A percentile compares a stretch with the other conserved stretches of the same genome.
These are phyloP conservation scores for Argynnis bischoffii DNA, from an alignment of 2,888 invertebrate genomes.

Conservation along the genomic window DNA sequence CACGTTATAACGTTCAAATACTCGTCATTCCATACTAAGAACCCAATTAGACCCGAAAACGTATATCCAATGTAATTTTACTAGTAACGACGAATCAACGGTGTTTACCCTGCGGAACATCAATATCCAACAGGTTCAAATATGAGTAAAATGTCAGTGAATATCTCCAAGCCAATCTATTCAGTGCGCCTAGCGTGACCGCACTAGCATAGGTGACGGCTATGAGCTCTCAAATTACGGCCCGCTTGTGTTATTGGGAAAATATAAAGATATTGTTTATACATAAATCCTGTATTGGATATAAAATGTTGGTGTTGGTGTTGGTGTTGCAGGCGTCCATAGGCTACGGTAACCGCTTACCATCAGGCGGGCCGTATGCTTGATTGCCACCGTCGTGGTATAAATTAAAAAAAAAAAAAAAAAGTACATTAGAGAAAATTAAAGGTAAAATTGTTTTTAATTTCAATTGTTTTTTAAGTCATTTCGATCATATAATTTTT, in stretches of 20 bases:
- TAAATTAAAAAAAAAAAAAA: no score
- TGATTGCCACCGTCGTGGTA: no score
- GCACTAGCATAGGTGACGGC: not conserved
- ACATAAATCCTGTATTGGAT: no score
- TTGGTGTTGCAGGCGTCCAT: no score
- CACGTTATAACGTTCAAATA: slow-evolving; percentile 5
- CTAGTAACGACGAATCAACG: slow-evolving; percentile 15
- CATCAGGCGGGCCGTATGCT: no score
- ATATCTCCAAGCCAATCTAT: slow-evolving; percentile 24
- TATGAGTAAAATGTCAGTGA: slow-evolving; percentile 30
- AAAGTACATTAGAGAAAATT: no score
- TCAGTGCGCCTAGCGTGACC: slow-evolving; percentile 19
- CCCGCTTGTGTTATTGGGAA: not conserved
- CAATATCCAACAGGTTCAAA: slow-evolving; percentile 26
- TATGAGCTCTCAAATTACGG: not conserved
- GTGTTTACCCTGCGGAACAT: slow-evolving; percentile 21
- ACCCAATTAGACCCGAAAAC: slow-evolving; percentile 15
- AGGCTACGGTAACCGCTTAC: no score
- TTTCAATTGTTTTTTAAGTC: no score
- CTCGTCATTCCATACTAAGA: slow-evolving; percentile 2
- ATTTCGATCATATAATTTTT: no score
- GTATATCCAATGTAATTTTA: slow-evolving; percentile 11
- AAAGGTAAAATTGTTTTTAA: no score
- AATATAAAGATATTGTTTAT: not conserved
- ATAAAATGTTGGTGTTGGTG: no score